Base-by-base conservation (phyloP, 1,140 invertebrate genomes). In the Stenopsyche tienmushanensis region DNA sequence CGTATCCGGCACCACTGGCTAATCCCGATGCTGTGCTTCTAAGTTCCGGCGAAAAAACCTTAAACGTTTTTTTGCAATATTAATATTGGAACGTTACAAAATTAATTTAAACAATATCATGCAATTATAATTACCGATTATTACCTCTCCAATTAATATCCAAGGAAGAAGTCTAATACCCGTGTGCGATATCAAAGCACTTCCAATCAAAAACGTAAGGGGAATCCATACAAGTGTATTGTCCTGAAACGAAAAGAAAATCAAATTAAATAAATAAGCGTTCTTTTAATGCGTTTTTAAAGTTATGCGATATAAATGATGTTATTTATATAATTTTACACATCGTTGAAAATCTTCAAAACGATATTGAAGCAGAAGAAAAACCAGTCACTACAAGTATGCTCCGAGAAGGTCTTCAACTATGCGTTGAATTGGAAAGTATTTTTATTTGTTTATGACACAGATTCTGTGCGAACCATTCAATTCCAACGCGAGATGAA, bases 61-160 rank as follows among this genome's bases (percentile, higher is more conserved):
- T 57, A 25, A 59, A 25, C n/a, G 13, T 42, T 42, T 9, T 17
- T 17, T 23, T 15, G 39, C 10, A 18, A 25, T 23, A 24, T 3
- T 5, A 20, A 23, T 21, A 29, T 9, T 54, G 5, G n/a, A n/a
- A n/a, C 8, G 23, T 18, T 58, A 44, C 39, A 58, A 58, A n/a
- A n/a, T 39, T 13, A 39, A 39, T 8, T 45, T 45, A 18, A 52
- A 18, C 8, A 3, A 8, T 5, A 7, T 21, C 3, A 52, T 52
- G 3, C 23, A 21, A 52, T 23, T 45, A 21, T 45, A 20, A 44
- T 59, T 3, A n/a, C 7, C 18, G n/a, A 57, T 57, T 23, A 39
- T 50, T 21, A 88, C 86, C 75, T 91, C 90, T 18, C 88, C 89
- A 26, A 88, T 87, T 1, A 92, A 78, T 44, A 92, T 83, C 90